Conservation (phyloP, 2,888 invertebrate genomes). For the Beris morrisii region DNA sequence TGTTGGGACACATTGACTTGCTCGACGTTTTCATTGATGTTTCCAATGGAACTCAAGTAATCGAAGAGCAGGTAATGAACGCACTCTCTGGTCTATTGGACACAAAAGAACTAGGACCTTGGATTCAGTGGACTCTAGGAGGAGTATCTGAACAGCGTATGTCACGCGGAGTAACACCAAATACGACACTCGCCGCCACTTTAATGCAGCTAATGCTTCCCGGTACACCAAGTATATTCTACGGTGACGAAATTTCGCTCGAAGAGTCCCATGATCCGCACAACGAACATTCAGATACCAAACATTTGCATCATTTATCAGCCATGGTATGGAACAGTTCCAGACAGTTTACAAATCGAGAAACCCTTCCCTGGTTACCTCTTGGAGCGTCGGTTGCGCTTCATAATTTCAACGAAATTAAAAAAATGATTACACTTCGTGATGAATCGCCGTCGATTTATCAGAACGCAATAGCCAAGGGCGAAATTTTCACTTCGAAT, state of each 20-base stretch:
- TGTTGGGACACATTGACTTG: constrained; percentile 70
- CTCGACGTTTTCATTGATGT: constrained; percentile 70
- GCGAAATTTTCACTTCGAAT: constrained; percentile 65
- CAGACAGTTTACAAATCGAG: constrained; percentile 58
- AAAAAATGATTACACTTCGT: constrained; percentile 64
- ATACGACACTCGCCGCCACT: constrained; percentile 69
- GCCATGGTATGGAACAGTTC: constrained; percentile 68
- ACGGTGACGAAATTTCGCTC: constrained; percentile 87
- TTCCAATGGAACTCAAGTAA: constrained; percentile 60
- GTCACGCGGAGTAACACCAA: constrained; percentile 61
- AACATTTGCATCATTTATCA: constrained; percentile 68
- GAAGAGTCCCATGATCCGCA: constrained; percentile 62
- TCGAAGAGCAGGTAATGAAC: constrained; percentile 63
- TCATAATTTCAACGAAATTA: constrained; percentile 61
- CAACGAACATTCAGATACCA: constrained; percentile 62
- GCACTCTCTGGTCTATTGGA: constrained; percentile 64
- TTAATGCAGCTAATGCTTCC: constrained; percentile 81
- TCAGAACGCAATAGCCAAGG: constrained; percentile 69
- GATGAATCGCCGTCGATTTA: constrained; percentile 71
- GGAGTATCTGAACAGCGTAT: constrained; percentile 62
- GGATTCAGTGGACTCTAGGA: constrained; percentile 81
- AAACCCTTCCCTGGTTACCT: constrained; percentile 68
- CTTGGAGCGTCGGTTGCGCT: constrained; percentile 59
- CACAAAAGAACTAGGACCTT: constrained; percentile 64
- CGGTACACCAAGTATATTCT: constrained; percentile 83